Percentiles rank a stretch among this genome's conserved stretches.
Evolutionary conservation across 2,888 invertebrate species (phyloP).

Genomic region (Chaetoderma sp.): DNA sequence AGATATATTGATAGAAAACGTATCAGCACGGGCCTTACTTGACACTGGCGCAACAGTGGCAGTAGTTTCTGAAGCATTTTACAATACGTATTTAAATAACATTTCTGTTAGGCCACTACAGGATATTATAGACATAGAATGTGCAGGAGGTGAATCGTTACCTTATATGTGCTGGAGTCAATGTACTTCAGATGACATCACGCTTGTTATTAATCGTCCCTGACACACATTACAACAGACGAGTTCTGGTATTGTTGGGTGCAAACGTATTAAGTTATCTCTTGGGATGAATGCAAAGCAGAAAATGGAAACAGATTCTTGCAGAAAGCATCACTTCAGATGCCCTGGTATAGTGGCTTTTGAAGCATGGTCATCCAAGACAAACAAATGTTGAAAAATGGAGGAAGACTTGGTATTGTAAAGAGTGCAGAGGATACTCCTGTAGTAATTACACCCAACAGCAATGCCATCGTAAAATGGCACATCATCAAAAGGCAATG

Average conservation of each 20-base stretch:
- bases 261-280: background rate
- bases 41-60: background rate
- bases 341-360: background rate
- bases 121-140: background rate
- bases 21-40: background rate
- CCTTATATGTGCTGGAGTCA: background rate
- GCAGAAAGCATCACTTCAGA: background rate
- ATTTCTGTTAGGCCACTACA: background rate
- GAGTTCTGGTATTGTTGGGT: background rate
- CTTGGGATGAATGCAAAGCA: background rate
- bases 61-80: background rate
- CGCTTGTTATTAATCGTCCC: background rate
- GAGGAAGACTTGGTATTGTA: background rate
- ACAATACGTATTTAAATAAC: background rate
- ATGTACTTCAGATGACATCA: too few relatives aligned
- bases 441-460: background rate
- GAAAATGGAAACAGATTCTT: background rate
- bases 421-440: too few relatives aligned
- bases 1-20: background rate
- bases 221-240: background rate
- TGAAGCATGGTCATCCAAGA: too few relatives aligned
- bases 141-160: conserved; percentile 3
- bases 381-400: background rate
- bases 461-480: background rate
- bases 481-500: background rate